Conservation (phyloP, 2,888 invertebrate genomes). For the Coronaproctus castanopsis region DNA sequence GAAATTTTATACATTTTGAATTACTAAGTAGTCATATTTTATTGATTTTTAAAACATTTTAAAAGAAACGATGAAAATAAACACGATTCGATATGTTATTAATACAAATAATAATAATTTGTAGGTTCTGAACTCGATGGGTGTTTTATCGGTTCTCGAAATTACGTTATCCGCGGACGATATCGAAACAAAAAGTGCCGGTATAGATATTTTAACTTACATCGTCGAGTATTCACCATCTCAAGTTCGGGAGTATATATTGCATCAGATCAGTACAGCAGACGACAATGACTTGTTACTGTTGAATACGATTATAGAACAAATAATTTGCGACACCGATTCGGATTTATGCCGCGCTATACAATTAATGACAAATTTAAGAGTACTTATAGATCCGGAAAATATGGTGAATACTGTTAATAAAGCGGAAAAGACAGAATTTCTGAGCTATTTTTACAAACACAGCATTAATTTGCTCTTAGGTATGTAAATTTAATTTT, state of each 20-base stretch:
- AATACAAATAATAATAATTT: no score
- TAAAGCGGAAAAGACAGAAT: slow-evolving; percentile 94
- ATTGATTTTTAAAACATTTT: no score
- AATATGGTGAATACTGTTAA: slow-evolving; percentile 87
- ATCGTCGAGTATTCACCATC: slow-evolving; percentile 97
- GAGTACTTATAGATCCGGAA: slow-evolving; percentile 86
- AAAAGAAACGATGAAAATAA: no score
- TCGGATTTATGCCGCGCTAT: slow-evolving; percentile 94
- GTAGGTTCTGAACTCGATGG: slow-evolving; percentile 35
- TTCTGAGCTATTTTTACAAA: slow-evolving; percentile 95
- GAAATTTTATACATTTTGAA: no score
- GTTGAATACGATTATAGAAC: slow-evolving; percentile 88
- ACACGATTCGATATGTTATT: no score
- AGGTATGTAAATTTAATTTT: slow-evolving; percentile 44
- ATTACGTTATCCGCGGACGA: slow-evolving; percentile 81
- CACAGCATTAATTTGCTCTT: slow-evolving; percentile 91
- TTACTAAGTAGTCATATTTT: no score
- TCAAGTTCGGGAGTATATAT: slow-evolving; percentile 86
- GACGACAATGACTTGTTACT: slow-evolving; percentile 69
- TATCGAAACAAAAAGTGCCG: slow-evolving; percentile 82
- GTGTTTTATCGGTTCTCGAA: slow-evolving; percentile 72
- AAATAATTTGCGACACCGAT: slow-evolving; percentile 92
- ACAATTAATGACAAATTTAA: slow-evolving; percentile 83
- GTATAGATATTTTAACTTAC: slow-evolving; percentile 92
- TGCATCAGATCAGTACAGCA: slow-evolving; percentile 13